Evolutionary conservation across 2,888 invertebrate species (phyloP), one percentile per base, ranked within the genome.

Genomic region (Deilephila porcellus): DNA sequence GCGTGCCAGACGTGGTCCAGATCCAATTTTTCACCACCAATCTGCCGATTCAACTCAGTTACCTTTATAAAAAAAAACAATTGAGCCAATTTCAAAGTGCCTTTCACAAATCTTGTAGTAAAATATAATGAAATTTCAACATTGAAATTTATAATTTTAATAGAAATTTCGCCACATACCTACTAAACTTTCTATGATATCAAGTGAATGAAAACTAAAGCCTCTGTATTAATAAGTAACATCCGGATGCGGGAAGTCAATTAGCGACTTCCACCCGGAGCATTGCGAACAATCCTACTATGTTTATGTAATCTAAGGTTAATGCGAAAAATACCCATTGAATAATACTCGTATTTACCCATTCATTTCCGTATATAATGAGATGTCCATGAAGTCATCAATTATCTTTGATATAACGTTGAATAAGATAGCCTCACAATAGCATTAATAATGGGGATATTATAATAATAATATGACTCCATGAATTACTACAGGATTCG

Each of bases 321-420:
- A 56, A 56, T n/a, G 56, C 56, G 56, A 56, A 56, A 20, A 34
- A 20, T 71, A 34, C 6, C 34, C 56, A 32, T 34, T 71, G 25
- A 34, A 60, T 71, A 79, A 81, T 79, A 79, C 80, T 80, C 75
- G 88, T 89, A 76, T 84, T 90, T 90, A 85, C 86, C 88, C 84
- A 37, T 29, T 77, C 75, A 75, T 79, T 81, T 80, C 81, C 80
- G 79, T 70, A 78, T 80, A 72, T 70, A 75, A 77, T 73, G 74
- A 75, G 60, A 34, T 73, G 70, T 56, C n/a, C 73, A 70, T 73
- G 59, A 62, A 71, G 71, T 62, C 70, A 60, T 74, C 67, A 63
- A 71, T 70, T 53, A 56, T 56, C n/a, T 17, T 53, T 52, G 17
- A 56, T 25, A 53, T 62, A 17, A 62, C 29, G 60, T 29, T 62